A percentile compares a stretch with the other conserved stretches of the same genome.
Conservation (phyloP, 1,140 invertebrate species). For the Papilio aristodemus region DNA sequence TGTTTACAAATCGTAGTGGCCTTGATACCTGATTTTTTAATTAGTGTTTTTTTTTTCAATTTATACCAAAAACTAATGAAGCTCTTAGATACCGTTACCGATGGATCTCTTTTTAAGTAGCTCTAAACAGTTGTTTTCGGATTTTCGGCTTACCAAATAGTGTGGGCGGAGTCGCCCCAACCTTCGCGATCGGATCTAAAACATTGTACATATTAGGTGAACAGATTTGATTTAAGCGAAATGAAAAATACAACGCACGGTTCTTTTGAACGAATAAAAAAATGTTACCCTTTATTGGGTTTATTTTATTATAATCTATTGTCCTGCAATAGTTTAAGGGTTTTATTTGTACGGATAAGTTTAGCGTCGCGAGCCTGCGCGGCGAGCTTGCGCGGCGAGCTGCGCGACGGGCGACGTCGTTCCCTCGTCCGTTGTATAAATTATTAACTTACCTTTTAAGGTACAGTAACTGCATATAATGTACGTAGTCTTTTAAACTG, state of each 20-base stretch:
- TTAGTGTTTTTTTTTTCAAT: constrained; percentile 70
- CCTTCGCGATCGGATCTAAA: constrained; percentile 50
- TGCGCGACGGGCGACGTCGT: constrained; percentile 39
- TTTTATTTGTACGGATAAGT: constrained; percentile 63
- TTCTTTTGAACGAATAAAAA: constrained; percentile 50
- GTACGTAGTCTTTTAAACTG: constrained; percentile 76
- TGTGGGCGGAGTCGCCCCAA: constrained; percentile 18
- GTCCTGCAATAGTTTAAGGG: constrained; percentile 58
- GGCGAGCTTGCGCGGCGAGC: constrained; percentile 37
- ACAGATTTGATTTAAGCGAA: constrained; percentile 52
- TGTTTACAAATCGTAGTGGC: constrained; percentile 45
- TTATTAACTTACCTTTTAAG: constrained; percentile 73
- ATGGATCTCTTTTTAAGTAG: constrained; percentile 76
- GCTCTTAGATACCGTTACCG: constrained; percentile 76
- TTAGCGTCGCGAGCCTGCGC: constrained; percentile 42
- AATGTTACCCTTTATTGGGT: constrained; percentile 45
- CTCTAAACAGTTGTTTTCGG: constrained; percentile 59
- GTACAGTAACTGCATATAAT: constrained; percentile 74
- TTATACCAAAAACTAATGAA: constrained; percentile 78
- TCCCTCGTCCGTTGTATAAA: constrained; percentile 74
- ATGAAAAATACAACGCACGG: constrained; percentile 40
- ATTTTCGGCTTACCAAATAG: constrained; percentile 72
- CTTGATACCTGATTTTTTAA: constrained; percentile 74
- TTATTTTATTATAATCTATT: constrained; percentile 62
- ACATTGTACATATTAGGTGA: constrained; percentile 62